Evolutionary conservation across 2,888 invertebrate species (phyloP).

Genomic region (Apamea monoglypha): DNA sequence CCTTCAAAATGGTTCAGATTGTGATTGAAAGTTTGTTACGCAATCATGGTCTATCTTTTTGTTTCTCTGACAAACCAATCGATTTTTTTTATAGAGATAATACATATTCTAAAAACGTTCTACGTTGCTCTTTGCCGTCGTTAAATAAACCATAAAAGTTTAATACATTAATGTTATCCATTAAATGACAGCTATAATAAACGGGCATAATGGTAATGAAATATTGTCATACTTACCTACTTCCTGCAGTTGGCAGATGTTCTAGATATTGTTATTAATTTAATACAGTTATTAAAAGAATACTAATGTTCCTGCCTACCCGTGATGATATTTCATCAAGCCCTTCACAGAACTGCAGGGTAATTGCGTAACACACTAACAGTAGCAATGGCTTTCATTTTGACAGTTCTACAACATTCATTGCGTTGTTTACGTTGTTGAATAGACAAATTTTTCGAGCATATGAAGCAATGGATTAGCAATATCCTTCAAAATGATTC

Average conservation of each 20-base stretch:
- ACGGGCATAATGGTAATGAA: not conserved
- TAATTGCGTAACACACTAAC: not conserved
- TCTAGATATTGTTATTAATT: not conserved
- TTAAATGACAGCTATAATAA: not conserved
- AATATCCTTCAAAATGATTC: too few relatives aligned
- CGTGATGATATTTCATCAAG: not conserved
- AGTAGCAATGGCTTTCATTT: not conserved
- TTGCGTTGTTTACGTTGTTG: too few relatives aligned
- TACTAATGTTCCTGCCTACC: not conserved
- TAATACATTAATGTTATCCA: not conserved
- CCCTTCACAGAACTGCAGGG: not conserved
- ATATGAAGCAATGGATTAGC: not conserved
- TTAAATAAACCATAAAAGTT: slow-evolving; percentile 3
- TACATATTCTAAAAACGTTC: not conserved
- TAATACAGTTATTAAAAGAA: not conserved
- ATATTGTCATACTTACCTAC: not conserved
- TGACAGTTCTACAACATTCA: not conserved
- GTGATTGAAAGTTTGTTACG: too few relatives aligned
- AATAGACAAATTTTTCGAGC: not conserved
- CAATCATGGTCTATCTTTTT: not conserved
- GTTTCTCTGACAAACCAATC: not conserved
- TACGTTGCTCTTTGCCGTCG: not conserved
- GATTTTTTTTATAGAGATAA: not conserved
- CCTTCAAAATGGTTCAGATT: too few relatives aligned
- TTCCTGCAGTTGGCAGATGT: not conserved